These are phyloP conservation scores for Rapana venosa DNA, from an alignment of 2,888 invertebrate genomes.

Conservation along the genomic window DNA sequence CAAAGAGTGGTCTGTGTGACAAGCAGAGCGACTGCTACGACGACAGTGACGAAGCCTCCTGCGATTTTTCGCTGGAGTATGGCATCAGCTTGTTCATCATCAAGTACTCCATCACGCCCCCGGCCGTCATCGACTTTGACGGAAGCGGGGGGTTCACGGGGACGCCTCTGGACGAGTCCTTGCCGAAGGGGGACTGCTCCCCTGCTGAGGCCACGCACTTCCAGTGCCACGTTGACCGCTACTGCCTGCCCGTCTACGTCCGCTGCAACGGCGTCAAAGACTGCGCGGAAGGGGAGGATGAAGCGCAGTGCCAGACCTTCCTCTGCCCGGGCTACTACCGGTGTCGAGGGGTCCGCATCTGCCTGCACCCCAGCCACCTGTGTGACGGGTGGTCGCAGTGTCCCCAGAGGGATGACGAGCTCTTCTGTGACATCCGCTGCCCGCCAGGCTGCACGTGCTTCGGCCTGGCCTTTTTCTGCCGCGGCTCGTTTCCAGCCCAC, in stretches of 20 bases:
- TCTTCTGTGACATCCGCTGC: constrained; percentile 5
- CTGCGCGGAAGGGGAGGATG: constrained; percentile 18
- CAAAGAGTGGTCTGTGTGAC: too few relatives aligned
- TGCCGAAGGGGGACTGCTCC: too few relatives aligned
- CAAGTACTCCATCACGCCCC: too few relatives aligned
- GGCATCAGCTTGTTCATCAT: too few relatives aligned
- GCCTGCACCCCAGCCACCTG: constrained; percentile 1
- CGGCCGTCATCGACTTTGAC: too few relatives aligned
- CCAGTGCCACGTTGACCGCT: background rate
- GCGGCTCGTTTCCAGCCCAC: background rate
- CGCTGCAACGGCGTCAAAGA: constrained; percentile 22
- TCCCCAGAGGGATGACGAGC: constrained; percentile 1
- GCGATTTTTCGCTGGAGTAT: too few relatives aligned
- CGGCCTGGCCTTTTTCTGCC: background rate
- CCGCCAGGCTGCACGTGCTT: background rate
- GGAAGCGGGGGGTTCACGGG: too few relatives aligned
- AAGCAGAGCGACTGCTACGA: too few relatives aligned
- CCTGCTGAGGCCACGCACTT: background rate
- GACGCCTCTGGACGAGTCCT: too few relatives aligned
- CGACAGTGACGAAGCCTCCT: too few relatives aligned
- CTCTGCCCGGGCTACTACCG: constrained; percentile 14
- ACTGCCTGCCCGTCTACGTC: constrained; percentile 29
- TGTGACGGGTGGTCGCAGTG: constrained; percentile 7
- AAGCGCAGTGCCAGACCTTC: background rate
- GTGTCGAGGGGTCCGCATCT: background rate